These are phyloP conservation scores for Diplodus sargus DNA, from an alignment of 2,797 vertebrate species.

Conservation along the genomic window DNA sequence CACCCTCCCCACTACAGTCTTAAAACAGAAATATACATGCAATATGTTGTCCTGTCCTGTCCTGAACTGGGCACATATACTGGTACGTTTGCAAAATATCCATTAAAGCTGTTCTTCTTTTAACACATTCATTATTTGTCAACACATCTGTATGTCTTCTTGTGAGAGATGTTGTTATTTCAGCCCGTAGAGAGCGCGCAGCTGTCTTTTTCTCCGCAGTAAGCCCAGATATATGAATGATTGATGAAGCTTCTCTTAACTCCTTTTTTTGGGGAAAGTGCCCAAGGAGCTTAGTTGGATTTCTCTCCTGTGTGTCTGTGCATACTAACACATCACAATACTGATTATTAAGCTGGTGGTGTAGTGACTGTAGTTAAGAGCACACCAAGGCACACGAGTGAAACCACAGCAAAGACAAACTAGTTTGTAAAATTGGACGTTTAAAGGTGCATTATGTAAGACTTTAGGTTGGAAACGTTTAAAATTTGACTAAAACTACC, in stretches of 20 bases:
- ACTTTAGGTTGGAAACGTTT: too few species aligned
- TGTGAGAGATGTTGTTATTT: constrained; percentile 38
- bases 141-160: constrained; percentile 60
- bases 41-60: constrained; percentile 67
- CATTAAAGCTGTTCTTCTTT: constrained; percentile 79
- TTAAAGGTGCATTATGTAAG: too few species aligned
- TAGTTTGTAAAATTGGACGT: not conserved
- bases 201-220: not conserved
- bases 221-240: not conserved
- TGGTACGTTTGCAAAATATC: constrained; percentile 74
- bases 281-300: constrained; percentile 10
- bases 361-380: constrained; percentile 14
- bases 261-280: constrained; percentile 3
- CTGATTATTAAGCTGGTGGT: constrained; percentile 9
- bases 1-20: constrained; percentile 76
- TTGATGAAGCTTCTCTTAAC: not conserved
- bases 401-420: not conserved
- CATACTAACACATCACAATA: constrained; percentile 3
- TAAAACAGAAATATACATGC: constrained; percentile 63
- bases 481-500: too few species aligned
- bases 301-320: constrained; percentile 18
- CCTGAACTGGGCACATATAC: constrained; percentile 57
- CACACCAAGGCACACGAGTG: constrained; percentile 1
- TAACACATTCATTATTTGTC: constrained; percentile 74
- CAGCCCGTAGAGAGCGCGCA: not conserved